Percentiles rank a stretch among this genome's conserved stretches.
Conservation (phyloP, 1,140 invertebrate genomes). For the Cepaea nemoralis region DNA sequence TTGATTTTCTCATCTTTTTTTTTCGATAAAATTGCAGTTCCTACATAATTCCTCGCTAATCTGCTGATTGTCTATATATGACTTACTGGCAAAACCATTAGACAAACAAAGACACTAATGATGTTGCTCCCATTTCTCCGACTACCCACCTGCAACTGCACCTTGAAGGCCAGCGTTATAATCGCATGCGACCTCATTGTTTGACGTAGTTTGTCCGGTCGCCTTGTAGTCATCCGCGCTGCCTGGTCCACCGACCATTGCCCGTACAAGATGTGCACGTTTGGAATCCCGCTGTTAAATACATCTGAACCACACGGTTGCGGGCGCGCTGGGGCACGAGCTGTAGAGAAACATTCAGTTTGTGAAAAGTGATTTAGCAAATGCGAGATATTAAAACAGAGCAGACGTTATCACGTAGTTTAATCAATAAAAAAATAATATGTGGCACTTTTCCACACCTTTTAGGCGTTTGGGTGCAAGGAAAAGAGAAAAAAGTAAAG, state of each 20-base stretch:
- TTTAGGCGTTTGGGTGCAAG: too few species aligned
- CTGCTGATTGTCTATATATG: too few species aligned
- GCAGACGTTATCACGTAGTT: neutral
- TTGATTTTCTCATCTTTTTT: too few species aligned
- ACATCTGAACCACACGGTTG: slow-evolving; percentile 54
- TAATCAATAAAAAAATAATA: neutral
- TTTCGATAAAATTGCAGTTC: too few species aligned
- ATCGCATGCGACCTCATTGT: slow-evolving; percentile 69
- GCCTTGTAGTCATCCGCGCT: slow-evolving; percentile 58
- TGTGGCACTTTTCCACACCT: neutral
- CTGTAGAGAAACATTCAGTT: too few species aligned
- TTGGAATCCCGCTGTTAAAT: slow-evolving; percentile 44
- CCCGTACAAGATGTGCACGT: slow-evolving; percentile 55
- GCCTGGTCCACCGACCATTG: slow-evolving; percentile 71
- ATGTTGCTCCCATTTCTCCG: too few species aligned
- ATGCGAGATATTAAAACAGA: neutral
- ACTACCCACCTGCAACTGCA: slow-evolving; percentile 47
- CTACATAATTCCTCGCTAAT: too few species aligned
- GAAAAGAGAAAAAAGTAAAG: too few species aligned
- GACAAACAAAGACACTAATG: too few species aligned
- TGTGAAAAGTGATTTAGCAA: neutral
- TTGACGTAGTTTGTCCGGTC: slow-evolving; percentile 63
- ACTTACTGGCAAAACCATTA: too few species aligned
- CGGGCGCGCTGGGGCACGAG: slow-evolving; percentile 59
- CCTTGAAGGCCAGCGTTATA: slow-evolving; percentile 70